Evolutionary conservation across 2,888 invertebrate species (phyloP), one percentile per base, ranked within the genome.

Genomic region (Resseliella maxima): DNA sequence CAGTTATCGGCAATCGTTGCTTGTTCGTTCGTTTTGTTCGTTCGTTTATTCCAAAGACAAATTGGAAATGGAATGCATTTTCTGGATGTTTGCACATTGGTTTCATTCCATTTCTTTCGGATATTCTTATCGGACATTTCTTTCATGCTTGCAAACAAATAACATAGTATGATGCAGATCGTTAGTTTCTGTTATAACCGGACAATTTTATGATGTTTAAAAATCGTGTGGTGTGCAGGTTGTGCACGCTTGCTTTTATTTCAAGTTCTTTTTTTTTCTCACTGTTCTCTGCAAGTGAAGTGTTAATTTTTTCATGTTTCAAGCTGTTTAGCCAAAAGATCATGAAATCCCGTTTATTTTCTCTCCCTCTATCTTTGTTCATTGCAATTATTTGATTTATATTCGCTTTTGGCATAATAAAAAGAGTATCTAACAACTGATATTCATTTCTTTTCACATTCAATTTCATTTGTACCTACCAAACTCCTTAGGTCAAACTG

Each of bases 341-440:
- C 50, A 50, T 50, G 59, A 59, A 59, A 59, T 24, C 59, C 12
- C 31, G 31, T 72, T 72, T 18, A 15, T 72, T 50, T 2, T 21
- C 21, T 6, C 18, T 50, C 10, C 18, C 18, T 8, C 21, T 21
- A 8, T 5, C 10, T 27, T 12, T 72, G 12, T 72, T 31, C 72
- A 12, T 27, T 31, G 72, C 72, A 72, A 72, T 72, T 72, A 72
- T 72, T 72, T 8, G 72, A 72, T 72, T 72, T 72, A 72, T 72
- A 31, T 72, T 31, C 27, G 31, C 72, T 72, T 31, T 72, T 72
- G 72, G 72, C 72, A 15, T 59, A 50, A 18, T 50, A n/a, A n/a
- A n/a, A n/a, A n/a, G n/a, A n/a, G n/a, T 41, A 41, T 41, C 41
- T 41, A 41, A 41, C 41, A 41, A 41, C 41, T 12, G 41, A n/a